Conservation (phyloP, 2,113 vertebrate genomes). For the Tauraco erythrolophus region DNA sequence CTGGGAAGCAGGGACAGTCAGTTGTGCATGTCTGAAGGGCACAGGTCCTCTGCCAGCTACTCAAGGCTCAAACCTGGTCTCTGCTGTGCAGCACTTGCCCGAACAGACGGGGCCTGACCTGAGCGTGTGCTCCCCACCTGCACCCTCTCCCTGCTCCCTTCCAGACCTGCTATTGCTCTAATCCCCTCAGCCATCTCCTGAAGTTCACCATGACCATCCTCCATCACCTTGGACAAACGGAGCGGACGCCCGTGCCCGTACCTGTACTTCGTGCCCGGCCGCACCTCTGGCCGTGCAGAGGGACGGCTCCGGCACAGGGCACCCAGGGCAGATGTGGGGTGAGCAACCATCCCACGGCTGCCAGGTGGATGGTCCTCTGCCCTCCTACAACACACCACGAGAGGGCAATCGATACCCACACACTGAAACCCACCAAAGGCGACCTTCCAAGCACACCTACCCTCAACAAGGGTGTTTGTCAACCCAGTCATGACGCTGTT, state of each 20-base stretch:
- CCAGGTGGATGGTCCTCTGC: background rate
- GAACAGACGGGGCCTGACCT: background rate
- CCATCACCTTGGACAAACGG: background rate
- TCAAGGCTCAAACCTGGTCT: background rate
- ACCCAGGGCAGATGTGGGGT: background rate
- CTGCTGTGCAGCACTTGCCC: no score
- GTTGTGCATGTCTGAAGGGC: background rate
- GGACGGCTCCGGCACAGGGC: background rate
- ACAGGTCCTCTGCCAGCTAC: fast-evolving
- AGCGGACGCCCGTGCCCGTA: fast-evolving
- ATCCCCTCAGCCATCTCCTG: fast-evolving
- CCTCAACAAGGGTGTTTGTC: slow-evolving; percentile 95
- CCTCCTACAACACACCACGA: background rate
- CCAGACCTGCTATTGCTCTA: fast-evolving
- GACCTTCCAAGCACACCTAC: slow-evolving; percentile 68
- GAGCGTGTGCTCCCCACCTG: background rate
- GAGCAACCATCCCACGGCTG: background rate
- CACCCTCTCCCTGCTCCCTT: background rate
- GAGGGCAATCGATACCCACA: background rate
- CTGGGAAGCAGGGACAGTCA: fast-evolving
- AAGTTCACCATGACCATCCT: fast-evolving
- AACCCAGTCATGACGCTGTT: slow-evolving; percentile 95
- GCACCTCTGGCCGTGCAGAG: background rate
- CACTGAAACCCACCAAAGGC: no score
- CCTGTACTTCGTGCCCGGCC: fast-evolving